Evolutionary conservation across 2,113 vertebrate species (phyloP).

Genomic region (Pelecanus crispus): DNA sequence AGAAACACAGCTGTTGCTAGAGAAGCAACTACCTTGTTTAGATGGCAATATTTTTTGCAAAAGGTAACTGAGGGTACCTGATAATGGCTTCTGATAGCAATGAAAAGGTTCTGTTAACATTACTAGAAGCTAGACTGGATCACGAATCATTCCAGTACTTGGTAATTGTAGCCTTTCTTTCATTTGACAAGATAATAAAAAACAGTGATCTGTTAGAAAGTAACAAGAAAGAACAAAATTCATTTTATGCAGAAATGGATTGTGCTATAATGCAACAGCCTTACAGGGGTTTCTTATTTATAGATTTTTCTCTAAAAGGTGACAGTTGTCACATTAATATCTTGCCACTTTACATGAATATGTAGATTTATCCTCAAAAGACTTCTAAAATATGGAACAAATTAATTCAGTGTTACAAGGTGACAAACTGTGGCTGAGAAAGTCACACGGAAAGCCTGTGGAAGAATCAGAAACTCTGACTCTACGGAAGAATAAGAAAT

Average conservation of each 20-base stretch:
- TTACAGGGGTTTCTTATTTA: neutral
- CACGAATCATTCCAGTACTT: neutral
- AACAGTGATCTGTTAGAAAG: neutral
- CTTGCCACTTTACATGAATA: neutral
- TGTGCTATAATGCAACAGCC: neutral
- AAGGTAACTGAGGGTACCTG: neutral
- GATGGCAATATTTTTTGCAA: neutral
- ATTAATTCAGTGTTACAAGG: conserved; percentile 5
- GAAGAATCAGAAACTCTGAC: neutral
- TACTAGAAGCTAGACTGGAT: neutral
- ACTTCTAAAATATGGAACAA: neutral
- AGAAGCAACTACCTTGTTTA: neutral
- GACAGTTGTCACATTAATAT: neutral
- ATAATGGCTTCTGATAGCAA: neutral
- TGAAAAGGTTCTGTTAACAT: neutral
- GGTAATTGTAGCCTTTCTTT: neutral
- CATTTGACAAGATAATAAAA: neutral
- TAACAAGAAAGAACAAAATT: neutral
- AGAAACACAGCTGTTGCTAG: neutral
- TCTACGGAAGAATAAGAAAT: neutral
- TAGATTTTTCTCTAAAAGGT: neutral
- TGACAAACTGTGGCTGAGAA: neutral
- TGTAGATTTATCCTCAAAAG: conserved; percentile 5
- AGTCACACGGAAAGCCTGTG: neutral
- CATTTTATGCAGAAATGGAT: neutral